Evolutionary conservation across 2,113 vertebrate species (phyloP).

Genomic region (Mus spicilegus): DNA sequence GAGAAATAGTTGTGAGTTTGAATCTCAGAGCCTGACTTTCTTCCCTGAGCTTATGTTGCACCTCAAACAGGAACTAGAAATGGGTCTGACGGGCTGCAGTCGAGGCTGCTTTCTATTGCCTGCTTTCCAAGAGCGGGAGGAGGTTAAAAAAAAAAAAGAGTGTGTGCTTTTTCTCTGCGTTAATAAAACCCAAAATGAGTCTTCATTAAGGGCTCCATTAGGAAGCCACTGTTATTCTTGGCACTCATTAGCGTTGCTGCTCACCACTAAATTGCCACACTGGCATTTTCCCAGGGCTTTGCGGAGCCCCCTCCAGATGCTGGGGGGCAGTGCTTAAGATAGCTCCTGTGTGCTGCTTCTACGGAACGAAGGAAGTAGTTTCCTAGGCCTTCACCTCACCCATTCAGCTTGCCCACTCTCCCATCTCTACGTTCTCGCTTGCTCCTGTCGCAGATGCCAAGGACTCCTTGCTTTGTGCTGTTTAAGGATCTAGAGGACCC

Average conservation of each 20-base stretch:
- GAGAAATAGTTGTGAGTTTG: neutral
- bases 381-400: neutral
- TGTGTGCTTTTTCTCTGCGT: conserved; percentile 84
- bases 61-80: neutral
- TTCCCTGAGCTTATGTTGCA: neutral
- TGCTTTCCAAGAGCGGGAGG: conserved; percentile 66
- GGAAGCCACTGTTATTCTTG: conserved; percentile 86
- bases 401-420: neutral
- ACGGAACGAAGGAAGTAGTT: neutral
- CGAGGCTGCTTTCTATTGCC: neutral
- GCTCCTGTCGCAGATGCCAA: neutral
- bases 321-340: neutral
- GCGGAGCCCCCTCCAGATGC: neutral
- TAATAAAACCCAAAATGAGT: conserved; percentile 89
- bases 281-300: conserved; percentile 80
- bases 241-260: conserved; percentile 86
- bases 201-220: conserved; percentile 89
- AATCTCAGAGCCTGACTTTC: neutral
- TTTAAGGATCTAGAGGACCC: neutral
- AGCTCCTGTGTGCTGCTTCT: neutral
- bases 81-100: neutral
- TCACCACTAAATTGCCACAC: conserved; percentile 85
- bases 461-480: neutral
- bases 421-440: neutral
- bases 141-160: conserved; percentile 46